Percentiles rank a stretch among this genome's conserved stretches.
Evolutionary conservation across 2,888 invertebrate species (phyloP).

Genomic region (Clunio marinus): DNA sequence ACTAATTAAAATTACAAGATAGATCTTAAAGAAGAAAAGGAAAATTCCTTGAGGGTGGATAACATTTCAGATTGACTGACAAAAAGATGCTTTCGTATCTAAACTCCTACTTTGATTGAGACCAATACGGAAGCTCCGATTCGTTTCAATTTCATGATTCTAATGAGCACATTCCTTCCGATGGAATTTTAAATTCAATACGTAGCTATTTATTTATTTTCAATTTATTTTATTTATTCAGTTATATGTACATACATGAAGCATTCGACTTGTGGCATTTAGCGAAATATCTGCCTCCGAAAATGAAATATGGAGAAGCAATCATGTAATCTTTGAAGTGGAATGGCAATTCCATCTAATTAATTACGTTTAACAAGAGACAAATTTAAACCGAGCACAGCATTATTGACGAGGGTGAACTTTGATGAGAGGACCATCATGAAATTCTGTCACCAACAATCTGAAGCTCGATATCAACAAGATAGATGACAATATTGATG

Average conservation of each 20-base stretch:
- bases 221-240: conserved; percentile 16
- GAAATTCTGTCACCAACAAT: too few species aligned
- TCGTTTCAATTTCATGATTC: neutral
- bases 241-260: too few species aligned
- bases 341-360: conserved; percentile 28
- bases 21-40: neutral
- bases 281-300: neutral
- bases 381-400: conserved; percentile 15
- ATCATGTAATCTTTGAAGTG: neutral
- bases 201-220: neutral
- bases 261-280: neutral
- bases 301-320: neutral
- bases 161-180: neutral
- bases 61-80: neutral
- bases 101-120: neutral
- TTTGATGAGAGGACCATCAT: too few species aligned
- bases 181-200: conserved; percentile 19
- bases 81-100: neutral
- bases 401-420: conserved; percentile 34
- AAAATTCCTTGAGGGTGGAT: neutral
- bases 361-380: conserved; percentile 29
- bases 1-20: conserved; percentile 36
- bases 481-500: too few species aligned
- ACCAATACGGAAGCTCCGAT: neutral
- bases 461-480: too few species aligned